Base-by-base conservation (phyloP, 1,140 invertebrate species). In the Cotesia glomerata region DNA sequence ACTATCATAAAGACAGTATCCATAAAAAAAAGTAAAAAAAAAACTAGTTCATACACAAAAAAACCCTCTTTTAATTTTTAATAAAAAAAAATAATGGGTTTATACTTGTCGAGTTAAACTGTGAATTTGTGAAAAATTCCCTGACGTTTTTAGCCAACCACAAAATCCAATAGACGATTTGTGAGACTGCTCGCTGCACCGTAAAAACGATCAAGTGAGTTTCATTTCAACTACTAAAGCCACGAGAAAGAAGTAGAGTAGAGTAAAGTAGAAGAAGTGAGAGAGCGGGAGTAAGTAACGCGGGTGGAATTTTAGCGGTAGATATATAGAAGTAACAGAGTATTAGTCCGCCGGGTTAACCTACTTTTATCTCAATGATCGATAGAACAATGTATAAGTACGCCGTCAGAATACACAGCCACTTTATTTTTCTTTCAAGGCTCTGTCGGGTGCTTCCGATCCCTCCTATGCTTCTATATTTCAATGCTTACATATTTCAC, bases 291-390 rank as follows among this genome's bases (percentile, higher is more conserved):
- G 78, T 75, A 45, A 45, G 39, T 45, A 45, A 45, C 39, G 39
- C 39, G 39, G 8, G 39, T 45, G 39, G 39, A 45, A 45, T 45
- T 45, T 7, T 45, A 45, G 11, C 39, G 39, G 5, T 45, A 0
- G 39, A 7, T 7, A 8, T 45, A 45, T 7, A 11, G 39, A 45
- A 26, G 26, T 26, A 45, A 45, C 7, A 45, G 39, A 45, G 39
- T 45, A 26, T 2, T 1, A 45, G 5, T 45, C 39, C 39, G 39
- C 71, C 72, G 76, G 71, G 79, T 81, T 81, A 81, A 81, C 80
- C 80, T 64, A 81, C 78, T 81, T 81, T 76, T 77, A 75, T 81
- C 75, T 75, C 69, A 74, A 72, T 80, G 76, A 81, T 81, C 80
- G 73, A 81, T 81, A 80, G 75, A 76, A 79, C 72, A 78, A 70